A percentile compares a stretch with the other conserved stretches of the same genome.
Evolutionary conservation across 92 coral and sea anemone genomes (phyloP).

Genomic region (Diadumene lineata): DNA sequence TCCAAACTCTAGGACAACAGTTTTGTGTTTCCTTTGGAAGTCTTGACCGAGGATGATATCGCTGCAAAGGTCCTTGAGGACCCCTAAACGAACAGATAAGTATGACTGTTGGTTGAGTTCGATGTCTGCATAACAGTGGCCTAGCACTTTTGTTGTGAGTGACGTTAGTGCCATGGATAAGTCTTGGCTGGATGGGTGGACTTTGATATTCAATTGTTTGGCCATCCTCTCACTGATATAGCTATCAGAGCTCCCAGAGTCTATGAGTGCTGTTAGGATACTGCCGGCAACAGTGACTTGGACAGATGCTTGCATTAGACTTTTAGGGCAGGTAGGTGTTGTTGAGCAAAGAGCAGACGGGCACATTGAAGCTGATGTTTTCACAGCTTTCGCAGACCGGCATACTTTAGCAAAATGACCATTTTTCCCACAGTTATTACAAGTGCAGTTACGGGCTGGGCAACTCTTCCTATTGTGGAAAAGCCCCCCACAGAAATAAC

Average conservation of each 20-base stretch:
- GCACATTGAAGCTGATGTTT: conserved; percentile 53
- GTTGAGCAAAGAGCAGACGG: conserved; percentile 59
- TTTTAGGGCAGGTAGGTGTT: conserved; percentile 26
- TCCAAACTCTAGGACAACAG: conserved; percentile 35
- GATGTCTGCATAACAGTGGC: conserved; percentile 34
- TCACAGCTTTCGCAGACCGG: conserved; percentile 25
- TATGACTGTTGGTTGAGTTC: conserved; percentile 28
- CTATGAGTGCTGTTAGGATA: conserved; percentile 57
- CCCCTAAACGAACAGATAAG: conserved; percentile 19
- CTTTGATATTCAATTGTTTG: conserved; percentile 22
- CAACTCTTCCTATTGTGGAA: conserved; percentile 33
- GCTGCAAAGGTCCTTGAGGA: conserved; percentile 46
- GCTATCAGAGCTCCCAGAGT: conserved; percentile 58
- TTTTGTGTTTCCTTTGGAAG: conserved; percentile 42
- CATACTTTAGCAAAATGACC: conserved; percentile 51
- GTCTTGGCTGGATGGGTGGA: conserved; percentile 30
- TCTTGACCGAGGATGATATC: conserved; percentile 50
- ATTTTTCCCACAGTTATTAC: conserved; percentile 36
- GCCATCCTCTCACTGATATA: conserved; percentile 46
- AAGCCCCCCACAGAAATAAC: conserved; percentile 43
- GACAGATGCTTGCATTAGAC: conserved; percentile 37
- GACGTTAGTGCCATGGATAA: conserved; percentile 55
- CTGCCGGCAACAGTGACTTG: conserved; percentile 28
- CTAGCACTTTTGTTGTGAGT: conserved; percentile 17
- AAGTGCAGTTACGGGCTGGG: conserved; percentile 30